These are phyloP conservation scores for Lophius americanus DNA, from an alignment of 2,797 vertebrate species.

Conservation along the genomic window DNA sequence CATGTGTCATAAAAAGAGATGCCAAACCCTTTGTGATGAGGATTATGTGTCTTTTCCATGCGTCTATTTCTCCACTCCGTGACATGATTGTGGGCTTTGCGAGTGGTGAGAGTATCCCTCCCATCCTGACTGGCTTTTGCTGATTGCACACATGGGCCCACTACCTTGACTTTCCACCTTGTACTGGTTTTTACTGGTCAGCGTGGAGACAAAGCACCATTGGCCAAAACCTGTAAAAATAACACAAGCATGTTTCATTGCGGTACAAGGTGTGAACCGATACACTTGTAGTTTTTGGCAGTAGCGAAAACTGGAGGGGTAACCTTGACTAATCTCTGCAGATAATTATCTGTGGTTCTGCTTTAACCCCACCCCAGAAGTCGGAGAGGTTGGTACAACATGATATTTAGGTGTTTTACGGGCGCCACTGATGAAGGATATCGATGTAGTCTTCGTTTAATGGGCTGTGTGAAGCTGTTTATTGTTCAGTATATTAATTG, in stretches of 20 bases:
- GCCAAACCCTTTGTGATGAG: slow-evolving; percentile 79
- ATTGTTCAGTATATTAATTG: slow-evolving; percentile 66
- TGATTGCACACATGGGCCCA: slow-evolving; percentile 66
- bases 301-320: slow-evolving; percentile 46
- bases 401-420: slow-evolving; percentile 47
- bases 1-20: slow-evolving; percentile 76
- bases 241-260: slow-evolving; percentile 74
- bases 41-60: slow-evolving; percentile 82
- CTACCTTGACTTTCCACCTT: slow-evolving; percentile 77
- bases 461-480: slow-evolving; percentile 62
- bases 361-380: slow-evolving; percentile 34
- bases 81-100: slow-evolving; percentile 64
- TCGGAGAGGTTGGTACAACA: slow-evolving; percentile 36
- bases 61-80: slow-evolving; percentile 74
- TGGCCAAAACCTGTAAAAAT: slow-evolving; percentile 76
- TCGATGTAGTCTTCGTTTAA: slow-evolving; percentile 44
- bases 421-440: slow-evolving; percentile 42
- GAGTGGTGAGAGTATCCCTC: slow-evolving; percentile 69
- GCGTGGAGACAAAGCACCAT: slow-evolving; percentile 53
- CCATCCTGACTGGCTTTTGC: slow-evolving; percentile 72
- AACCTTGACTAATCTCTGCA: slow-evolving; percentile 45
- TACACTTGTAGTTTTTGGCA: slow-evolving; percentile 59
- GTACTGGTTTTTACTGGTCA: slow-evolving; percentile 75
- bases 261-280: slow-evolving; percentile 72
- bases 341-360: slow-evolving; percentile 53